Conservation (phyloP, 2,888 invertebrate genomes). For the Miltochrista miniata region DNA sequence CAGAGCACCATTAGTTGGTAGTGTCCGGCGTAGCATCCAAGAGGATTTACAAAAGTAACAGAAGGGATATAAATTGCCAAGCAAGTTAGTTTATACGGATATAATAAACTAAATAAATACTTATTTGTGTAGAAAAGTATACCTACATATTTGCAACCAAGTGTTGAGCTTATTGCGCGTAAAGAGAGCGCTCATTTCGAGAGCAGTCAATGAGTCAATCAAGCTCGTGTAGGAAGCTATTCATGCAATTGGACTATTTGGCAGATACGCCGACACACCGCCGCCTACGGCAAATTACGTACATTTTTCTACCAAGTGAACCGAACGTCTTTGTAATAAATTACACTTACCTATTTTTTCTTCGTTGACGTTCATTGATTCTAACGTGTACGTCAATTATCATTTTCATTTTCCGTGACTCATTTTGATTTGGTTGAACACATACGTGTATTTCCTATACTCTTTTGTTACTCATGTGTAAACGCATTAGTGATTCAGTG, state of each 20-base stretch:
- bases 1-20: no score
- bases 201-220: constrained; percentile 38
- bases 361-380: neutral
- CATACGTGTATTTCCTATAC: neutral
- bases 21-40: no score
- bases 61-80: no score
- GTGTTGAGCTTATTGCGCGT: constrained; percentile 1
- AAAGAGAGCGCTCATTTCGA: constrained; percentile 38
- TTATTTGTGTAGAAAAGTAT: no score
- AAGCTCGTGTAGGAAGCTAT: constrained; percentile 14
- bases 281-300: constrained; percentile 22
- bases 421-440: constrained; percentile 13
- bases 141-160: neutral
- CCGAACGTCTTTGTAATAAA: neutral
- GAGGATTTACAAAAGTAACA: no score
- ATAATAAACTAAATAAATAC: no score
- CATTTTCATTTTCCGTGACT: constrained; percentile 11
- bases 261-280: constrained; percentile 25
- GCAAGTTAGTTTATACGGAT: no score
- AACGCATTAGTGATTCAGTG: constrained; percentile 17
- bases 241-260: constrained; percentile 46
- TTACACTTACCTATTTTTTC: constrained; percentile 1
- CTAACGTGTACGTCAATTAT: neutral
- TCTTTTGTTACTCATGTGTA: constrained; percentile 18
- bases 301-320: constrained; percentile 6